Percentiles rank a stretch among this genome's conserved stretches.
These are phyloP conservation scores for Daboia siamensis DNA, from an alignment of 2,113 vertebrate species.

Conservation along the genomic window DNA sequence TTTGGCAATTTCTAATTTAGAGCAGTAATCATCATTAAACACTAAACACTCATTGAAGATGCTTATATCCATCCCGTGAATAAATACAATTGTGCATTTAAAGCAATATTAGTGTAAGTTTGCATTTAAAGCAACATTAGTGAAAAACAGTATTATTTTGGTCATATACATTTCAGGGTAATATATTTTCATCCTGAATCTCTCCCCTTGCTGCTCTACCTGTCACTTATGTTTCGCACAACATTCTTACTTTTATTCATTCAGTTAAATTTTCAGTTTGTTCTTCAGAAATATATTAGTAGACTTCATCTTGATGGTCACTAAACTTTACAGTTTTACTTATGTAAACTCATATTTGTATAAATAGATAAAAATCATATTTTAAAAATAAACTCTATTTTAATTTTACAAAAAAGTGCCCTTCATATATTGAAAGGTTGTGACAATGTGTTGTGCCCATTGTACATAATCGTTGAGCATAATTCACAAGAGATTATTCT, in stretches of 20 bases:
- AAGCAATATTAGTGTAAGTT: neutral
- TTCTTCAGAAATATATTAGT: neutral
- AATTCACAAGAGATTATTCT: neutral
- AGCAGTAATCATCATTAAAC: neutral
- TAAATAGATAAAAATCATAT: neutral
- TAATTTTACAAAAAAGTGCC: neutral
- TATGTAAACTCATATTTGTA: no score
- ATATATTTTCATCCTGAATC: neutral
- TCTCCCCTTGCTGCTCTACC: neutral
- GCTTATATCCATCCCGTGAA: neutral
- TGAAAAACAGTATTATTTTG: neutral
- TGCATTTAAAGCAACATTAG: neutral
- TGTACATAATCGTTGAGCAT: neutral
- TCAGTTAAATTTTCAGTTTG: neutral
- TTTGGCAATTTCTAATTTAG: neutral
- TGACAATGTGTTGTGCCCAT: neutral
- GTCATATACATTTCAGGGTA: neutral
- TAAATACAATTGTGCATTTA: neutral
- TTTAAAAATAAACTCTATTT: conserved; percentile 11
- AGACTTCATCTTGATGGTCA: neutral
- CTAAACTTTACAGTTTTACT: neutral
- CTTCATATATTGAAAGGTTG: neutral
- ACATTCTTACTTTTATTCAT: neutral
- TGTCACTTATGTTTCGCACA: neutral
- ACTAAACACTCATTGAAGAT: neutral